Base-by-base conservation (phyloP, 2,113 vertebrate species). In the Tauraco erythrolophus region DNA sequence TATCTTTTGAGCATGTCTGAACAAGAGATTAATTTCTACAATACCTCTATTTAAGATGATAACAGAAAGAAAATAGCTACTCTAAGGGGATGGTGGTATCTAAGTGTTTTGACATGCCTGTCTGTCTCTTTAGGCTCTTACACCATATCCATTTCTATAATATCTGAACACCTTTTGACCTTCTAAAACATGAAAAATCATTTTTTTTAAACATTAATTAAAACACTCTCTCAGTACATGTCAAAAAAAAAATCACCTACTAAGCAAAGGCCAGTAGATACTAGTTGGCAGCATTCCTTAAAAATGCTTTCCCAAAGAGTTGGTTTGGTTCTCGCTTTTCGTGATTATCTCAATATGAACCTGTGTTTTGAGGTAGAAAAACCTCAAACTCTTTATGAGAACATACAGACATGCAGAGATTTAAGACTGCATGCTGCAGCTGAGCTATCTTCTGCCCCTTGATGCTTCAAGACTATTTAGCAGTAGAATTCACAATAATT, bases 231-330 rank as follows among this genome's bases (percentile, higher is more conserved):
- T 23, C 33, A 7, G 69, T 60, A 21, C 70, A 16, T 79, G 94
- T 91, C 94, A 91, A 84, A 62, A 41, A 41, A 41, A 43, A 90
- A 45, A 61, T 90, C 96, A 69, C 45, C 84, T 83, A 15, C 74
- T 76, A n/a, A 82, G 72, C 50, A 35, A 94, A 84, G 96, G 83
- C 96, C 94, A 79, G 96, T 94, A 92, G 65, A 91, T 94, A 95
- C 92, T 95, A 88, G 95, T 76, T 95, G 94, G 97, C 92, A 97
- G 69, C 95, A 96, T 97, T 97, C 95, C 92, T 95, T 7, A 68
- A 19, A 81, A 84, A 92, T 78, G 37, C 56, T 71, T 97, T 84
- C 75, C 75, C 64, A 7, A 88, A 84, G 68, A 93, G 30, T 23
- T 66, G 58, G 27, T 60, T 33, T 35, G 31, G 12, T 45, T 80